Evolutionary conservation across 2,797 vertebrate species (phyloP).

Genomic region (Tangara arthus): DNA sequence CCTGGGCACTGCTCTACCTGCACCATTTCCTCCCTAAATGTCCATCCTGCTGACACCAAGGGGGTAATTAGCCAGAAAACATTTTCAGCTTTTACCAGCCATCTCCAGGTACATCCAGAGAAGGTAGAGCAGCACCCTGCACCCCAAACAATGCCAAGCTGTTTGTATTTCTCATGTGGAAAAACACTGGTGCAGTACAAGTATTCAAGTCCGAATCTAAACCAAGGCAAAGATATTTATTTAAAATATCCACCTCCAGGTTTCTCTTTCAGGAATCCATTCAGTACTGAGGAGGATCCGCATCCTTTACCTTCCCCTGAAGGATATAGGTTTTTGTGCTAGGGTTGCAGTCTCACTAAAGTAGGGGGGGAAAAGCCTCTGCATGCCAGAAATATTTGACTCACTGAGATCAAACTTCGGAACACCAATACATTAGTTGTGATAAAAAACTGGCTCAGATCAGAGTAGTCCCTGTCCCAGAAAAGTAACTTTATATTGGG

Average conservation of each 20-base stretch:
- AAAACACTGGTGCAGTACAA: not conserved
- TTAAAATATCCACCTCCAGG: not conserved
- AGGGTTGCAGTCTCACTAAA: not conserved
- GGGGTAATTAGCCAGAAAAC: not conserved
- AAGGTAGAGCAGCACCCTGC: fast-evolving
- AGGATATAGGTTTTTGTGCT: fast-evolving
- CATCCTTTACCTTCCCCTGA: not conserved
- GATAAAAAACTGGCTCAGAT: not conserved
- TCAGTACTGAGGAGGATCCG: not conserved
- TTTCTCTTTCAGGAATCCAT: not conserved
- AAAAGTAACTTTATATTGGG: not conserved
- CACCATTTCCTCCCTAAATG: not conserved
- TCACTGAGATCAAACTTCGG: not conserved
- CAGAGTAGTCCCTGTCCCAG: not conserved
- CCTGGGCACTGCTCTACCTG: too few relatives aligned
- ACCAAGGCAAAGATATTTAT: not conserved
- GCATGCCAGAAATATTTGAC: not conserved
- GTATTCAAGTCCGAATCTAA: not conserved
- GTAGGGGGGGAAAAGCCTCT: not conserved
- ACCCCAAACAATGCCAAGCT: fast-evolving
- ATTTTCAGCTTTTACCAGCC: not conserved
- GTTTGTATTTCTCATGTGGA: not conserved
- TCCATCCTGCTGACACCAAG: not conserved
- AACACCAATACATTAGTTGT: not conserved
- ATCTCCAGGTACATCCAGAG: not conserved